Evolutionary conservation across 2,888 invertebrate genomes (phyloP), one percentile per base, ranked within the genome.

Genomic region (Tinea semifulvella): DNA sequence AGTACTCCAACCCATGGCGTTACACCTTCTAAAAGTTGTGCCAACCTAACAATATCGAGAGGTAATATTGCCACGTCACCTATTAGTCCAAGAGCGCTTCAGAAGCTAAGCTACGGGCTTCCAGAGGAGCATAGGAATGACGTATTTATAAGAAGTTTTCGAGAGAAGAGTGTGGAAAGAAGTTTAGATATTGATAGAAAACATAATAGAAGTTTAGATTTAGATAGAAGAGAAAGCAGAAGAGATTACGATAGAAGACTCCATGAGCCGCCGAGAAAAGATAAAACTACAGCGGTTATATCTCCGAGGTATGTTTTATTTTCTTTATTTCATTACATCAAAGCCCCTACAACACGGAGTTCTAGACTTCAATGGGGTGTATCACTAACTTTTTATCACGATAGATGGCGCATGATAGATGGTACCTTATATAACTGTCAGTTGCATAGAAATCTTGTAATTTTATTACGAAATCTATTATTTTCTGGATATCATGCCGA

Each of bases 31-130:
- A 85, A 68, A 55, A 83, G 63, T 8, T 85, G 66, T 58, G 85
- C 71, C 40, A 85, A 69, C 63, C 62, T 70, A 17, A 57, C 63
- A 0, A 47, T 68, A 1, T 48, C 56, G 2, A 52, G 62, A 44
- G 63, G 65, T 16, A 63, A 55, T 55, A 48, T 63, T 19, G 45
- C 63, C 7, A 63, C 75, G 8, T 68, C 81, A 1, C 69, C 81
- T 0, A 72, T 77, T 2, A 77, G 75, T 0, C 82, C 84, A 0
- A 84, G 77, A 65, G 85, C 84, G 0, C 84, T 84, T 45, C 84
- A 85, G 58, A 84, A 84, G 44, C 52, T 86, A 4, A 84, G 79
- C 48, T 86, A 85, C 49, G 80, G 81, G 0, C 22, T 67, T 2
- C 56, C 67, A 31, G 67, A 63, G 10, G 65, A 67, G 0, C 70